Conservation (phyloP, 2,113 vertebrate species). For the Dasypus novemcinctus region DNA sequence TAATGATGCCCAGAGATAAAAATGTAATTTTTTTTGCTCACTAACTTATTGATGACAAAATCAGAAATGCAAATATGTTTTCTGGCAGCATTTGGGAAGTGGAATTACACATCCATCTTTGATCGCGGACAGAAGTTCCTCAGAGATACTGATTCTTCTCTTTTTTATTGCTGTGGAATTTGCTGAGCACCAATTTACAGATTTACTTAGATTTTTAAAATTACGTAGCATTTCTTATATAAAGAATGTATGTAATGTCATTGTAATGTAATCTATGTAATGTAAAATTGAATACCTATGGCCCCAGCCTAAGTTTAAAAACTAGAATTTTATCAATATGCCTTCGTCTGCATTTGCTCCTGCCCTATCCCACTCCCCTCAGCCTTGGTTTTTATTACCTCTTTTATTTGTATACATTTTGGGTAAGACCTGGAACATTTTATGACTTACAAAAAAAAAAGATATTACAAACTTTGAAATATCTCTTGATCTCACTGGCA, state of each 20-base stretch:
- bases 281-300: not conserved
- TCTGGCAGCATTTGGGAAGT: not conserved
- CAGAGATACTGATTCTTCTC: not conserved
- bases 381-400: not conserved
- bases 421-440: slow-evolving; percentile 12
- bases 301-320: not conserved
- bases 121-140: not conserved
- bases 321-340: not conserved
- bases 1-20: not conserved
- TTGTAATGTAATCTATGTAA: not conserved
- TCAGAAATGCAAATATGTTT: slow-evolving; percentile 3
- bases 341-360: not conserved
- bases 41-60: slow-evolving; percentile 8
- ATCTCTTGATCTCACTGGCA: not conserved
- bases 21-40: not conserved
- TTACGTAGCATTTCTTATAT: not conserved
- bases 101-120: not conserved
- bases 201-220: not conserved
- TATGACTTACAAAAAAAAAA: slow-evolving; percentile 32
- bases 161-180: not conserved
- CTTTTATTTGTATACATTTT: not conserved
- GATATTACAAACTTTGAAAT: slow-evolving; percentile 47
- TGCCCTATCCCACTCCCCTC: not conserved
- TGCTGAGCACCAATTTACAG: slow-evolving; percentile 3
- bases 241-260: not conserved